Conservation (phyloP, 2,888 invertebrate genomes). For the Limnephilus marmoratus region DNA sequence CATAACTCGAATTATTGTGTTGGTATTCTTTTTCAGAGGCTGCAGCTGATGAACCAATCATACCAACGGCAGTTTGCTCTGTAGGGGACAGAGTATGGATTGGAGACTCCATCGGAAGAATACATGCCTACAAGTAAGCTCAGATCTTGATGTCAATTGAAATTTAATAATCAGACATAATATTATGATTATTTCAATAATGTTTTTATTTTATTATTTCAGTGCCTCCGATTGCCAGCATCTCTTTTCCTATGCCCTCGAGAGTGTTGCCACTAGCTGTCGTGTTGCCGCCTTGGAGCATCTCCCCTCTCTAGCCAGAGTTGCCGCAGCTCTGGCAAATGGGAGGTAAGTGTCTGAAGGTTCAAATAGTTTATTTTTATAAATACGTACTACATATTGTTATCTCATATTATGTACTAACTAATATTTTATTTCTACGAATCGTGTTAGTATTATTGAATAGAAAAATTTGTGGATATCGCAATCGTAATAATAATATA, state of each 20-base stretch:
- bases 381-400: too few species aligned
- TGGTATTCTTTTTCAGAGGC: conserved; percentile 62
- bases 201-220: conserved; percentile 49
- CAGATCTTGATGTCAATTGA: not conserved
- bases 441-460: too few species aligned
- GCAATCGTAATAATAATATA: not conserved
- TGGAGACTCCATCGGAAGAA: conserved; percentile 90
- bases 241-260: conserved; percentile 82
- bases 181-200: not conserved
- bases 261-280: conserved; percentile 80
- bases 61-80: conserved; percentile 84
- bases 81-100: conserved; percentile 91
- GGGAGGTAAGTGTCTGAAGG: conserved; percentile 76
- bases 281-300: conserved; percentile 83
- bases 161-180: not conserved
- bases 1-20: not conserved
- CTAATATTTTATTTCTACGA: too few species aligned
- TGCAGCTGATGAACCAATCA: conserved; percentile 73
- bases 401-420: too few species aligned
- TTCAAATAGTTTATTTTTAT: not conserved
- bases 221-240: conserved; percentile 78
- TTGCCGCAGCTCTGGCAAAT: conserved; percentile 89
- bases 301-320: conserved; percentile 82
- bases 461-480: too few species aligned
- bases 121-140: conserved; percentile 87